phyloP scores from a whole-genome alignment of 2,888 invertebrate species.

The Eupithecia exiguata region DNA sequence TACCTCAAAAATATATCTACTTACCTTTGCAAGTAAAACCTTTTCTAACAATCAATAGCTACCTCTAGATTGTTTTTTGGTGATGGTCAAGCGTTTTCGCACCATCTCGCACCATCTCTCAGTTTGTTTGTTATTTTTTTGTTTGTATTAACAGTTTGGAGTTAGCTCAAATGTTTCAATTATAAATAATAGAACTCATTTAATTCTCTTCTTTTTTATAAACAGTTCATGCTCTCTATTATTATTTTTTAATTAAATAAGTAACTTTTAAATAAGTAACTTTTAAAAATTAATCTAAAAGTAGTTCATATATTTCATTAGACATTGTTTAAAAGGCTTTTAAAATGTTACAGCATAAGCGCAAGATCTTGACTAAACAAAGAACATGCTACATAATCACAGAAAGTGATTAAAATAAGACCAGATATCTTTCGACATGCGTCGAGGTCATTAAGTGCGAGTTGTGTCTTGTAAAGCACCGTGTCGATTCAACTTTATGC shows the following conservation, averaged over 20 bases:
- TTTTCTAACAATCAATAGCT: not conserved
- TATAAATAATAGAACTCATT: too few species aligned
- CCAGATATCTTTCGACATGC: conserved; percentile 29
- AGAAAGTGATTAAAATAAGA: conserved; percentile 13
- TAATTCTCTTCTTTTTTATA: too few species aligned
- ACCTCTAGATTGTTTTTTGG: too few species aligned
- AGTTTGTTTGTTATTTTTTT: too few species aligned
- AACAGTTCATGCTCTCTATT: not conserved
- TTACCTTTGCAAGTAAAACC: not conserved
- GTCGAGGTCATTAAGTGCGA: conserved; percentile 36
- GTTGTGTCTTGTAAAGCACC: conserved; percentile 39
- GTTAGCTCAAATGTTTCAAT: too few species aligned
- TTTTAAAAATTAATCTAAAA: not conserved
- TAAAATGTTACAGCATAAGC: not conserved
- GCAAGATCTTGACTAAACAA: not conserved
- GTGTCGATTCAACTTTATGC: conserved; percentile 47
- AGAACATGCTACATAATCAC: conserved; percentile 1
- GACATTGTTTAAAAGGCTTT: not conserved
- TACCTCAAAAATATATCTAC: not conserved
- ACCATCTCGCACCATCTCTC: too few species aligned
- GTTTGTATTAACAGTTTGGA: too few species aligned
- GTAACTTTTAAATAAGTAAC: too few species aligned
- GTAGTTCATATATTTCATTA: not conserved
- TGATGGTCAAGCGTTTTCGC: too few species aligned
- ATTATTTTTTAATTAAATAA: too few species aligned